These are phyloP conservation scores for Neosalanx taihuensis DNA, from an alignment of 2,797 vertebrate species.

Conservation along the genomic window DNA sequence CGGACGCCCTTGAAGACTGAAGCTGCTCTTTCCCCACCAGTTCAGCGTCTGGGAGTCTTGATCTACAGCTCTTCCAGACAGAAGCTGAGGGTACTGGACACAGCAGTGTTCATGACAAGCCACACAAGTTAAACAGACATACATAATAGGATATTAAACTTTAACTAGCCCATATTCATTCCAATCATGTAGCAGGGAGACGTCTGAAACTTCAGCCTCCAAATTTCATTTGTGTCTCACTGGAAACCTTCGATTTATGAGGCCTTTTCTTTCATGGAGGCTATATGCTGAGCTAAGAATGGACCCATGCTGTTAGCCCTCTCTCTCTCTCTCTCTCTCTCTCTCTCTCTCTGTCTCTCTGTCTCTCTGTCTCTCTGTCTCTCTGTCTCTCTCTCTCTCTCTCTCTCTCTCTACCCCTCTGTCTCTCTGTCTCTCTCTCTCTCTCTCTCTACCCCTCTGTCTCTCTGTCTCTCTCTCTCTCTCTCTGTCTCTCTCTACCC, in stretches of 20 bases:
- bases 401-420: conserved; percentile 26
- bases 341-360: conserved; percentile 24
- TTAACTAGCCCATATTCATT: conserved; percentile 76
- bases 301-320: conserved; percentile 53
- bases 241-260: conserved; percentile 73
- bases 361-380: conserved; percentile 17
- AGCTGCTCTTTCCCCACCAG: conserved; percentile 31
- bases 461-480: background rate
- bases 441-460: conserved; percentile 16
- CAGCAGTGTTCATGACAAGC: conserved; percentile 51
- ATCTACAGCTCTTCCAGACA: background rate
- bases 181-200: conserved; percentile 72
- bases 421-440: background rate
- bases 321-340: conserved; percentile 38
- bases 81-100: conserved; percentile 12
- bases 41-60: conserved; percentile 40
- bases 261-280: conserved; percentile 68
- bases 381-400: conserved; percentile 19
- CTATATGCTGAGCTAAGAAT: conserved; percentile 60
- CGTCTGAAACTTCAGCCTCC: conserved; percentile 67
- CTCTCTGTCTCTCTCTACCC: conserved; percentile 14
- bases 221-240: conserved; percentile 73
- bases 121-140: conserved; percentile 72
- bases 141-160: conserved; percentile 79
- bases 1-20: conserved; percentile 35